Conservation (phyloP, 2,888 invertebrate species). For the Drosophila mercatorum region DNA sequence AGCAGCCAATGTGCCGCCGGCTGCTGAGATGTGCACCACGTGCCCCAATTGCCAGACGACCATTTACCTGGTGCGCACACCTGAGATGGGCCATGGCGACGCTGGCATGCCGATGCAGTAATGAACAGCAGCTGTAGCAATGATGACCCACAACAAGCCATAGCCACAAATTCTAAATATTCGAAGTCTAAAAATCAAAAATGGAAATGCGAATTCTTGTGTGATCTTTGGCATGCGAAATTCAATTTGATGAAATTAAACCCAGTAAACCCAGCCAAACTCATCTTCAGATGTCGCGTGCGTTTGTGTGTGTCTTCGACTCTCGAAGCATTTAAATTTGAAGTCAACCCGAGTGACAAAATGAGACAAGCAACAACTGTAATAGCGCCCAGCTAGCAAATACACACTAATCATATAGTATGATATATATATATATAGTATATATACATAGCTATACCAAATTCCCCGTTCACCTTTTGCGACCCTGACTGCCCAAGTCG, state of each 20-base stretch:
- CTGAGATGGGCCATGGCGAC: conserved; percentile 68
- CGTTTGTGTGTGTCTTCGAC: not conserved
- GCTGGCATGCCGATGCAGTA: conserved; percentile 49
- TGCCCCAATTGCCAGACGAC: conserved; percentile 83
- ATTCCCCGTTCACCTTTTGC: conserved; percentile 15
- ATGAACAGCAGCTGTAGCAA: not conserved
- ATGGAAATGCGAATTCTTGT: not conserved
- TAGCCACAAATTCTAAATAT: conserved; percentile 17
- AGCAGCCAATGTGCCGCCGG: conserved; percentile 42
- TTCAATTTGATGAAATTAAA: conserved; percentile 15
- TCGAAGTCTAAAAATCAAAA: conserved; percentile 2
- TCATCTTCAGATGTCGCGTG: conserved; percentile 1
- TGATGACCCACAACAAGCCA: no score
- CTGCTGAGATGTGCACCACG: conserved; percentile 82
- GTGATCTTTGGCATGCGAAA: conserved; percentile 21
- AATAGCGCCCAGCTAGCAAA: not conserved
- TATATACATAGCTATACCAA: conserved; percentile 1
- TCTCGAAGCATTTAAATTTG: conserved; percentile 15
- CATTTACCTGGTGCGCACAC: conserved; percentile 80
- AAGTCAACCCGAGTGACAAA: conserved; percentile 5
- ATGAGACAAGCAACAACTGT: not conserved
- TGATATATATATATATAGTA: not conserved
- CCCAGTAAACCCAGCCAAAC: not conserved
- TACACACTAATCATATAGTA: not conserved
- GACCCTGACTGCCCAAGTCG: conserved; percentile 15